These are phyloP conservation scores for Drosophila stalkeri DNA, from an alignment of 2,888 invertebrate genomes.

Conservation along the genomic window DNA sequence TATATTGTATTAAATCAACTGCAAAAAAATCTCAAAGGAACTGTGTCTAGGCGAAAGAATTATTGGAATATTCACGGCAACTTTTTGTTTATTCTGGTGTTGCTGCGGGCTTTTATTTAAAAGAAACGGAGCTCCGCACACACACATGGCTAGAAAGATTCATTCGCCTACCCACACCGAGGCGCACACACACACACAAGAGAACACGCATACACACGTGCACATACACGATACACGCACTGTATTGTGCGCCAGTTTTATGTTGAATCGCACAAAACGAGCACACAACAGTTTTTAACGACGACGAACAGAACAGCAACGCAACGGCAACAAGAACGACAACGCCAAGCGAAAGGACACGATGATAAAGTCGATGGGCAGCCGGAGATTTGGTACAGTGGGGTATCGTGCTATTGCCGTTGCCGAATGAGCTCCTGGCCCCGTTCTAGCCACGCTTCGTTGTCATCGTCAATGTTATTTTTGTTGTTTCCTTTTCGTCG, in stretches of 20 bases:
- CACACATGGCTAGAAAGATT: conserved; percentile 55
- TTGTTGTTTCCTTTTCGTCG: conserved; percentile 71
- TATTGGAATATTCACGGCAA: background rate
- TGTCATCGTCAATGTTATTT: conserved; percentile 78
- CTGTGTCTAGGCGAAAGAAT: background rate
- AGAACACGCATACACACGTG: conserved; percentile 22
- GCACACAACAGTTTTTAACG: conserved; percentile 56
- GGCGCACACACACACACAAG: conserved; percentile 18
- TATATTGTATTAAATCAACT: background rate
- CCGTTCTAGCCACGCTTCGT: conserved; percentile 48
- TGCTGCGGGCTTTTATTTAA: conserved; percentile 37
- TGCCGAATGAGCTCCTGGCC: conserved; percentile 39
- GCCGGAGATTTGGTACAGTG: conserved; percentile 74
- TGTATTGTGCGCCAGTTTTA: conserved; percentile 64
- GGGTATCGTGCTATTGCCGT: conserved; percentile 46
- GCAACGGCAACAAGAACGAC: conserved; percentile 19
- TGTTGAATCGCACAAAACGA: conserved; percentile 67
- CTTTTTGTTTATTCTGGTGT: conserved; percentile 31
- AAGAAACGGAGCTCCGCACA: conserved; percentile 25
- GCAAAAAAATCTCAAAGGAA: conserved; percentile 1
- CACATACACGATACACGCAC: conserved; percentile 23
- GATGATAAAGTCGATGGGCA: conserved; percentile 76
- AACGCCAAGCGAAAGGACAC: conserved; percentile 56
- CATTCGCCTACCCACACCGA: conserved; percentile 27
- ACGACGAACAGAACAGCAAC: conserved; percentile 31